These are phyloP conservation scores for Euzophera pinguis DNA, from an alignment of 2,888 invertebrate species.

Conservation along the genomic window DNA sequence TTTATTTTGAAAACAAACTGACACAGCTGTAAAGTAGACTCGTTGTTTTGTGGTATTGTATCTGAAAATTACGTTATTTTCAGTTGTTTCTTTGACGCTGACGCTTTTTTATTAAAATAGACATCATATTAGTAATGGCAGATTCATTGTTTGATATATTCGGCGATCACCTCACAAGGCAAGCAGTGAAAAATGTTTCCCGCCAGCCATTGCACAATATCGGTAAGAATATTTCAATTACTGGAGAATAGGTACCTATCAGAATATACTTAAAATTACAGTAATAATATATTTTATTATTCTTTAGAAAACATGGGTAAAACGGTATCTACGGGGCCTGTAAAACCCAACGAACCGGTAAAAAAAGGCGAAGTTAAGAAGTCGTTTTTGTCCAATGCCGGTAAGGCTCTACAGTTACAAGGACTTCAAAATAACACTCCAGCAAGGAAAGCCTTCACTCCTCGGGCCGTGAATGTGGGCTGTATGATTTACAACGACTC, in stretches of 20 bases:
- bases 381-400: constrained; percentile 60
- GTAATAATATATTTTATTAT: neutral
- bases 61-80: neutral
- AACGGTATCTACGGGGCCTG: constrained; percentile 44
- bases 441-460: constrained; percentile 50
- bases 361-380: constrained; percentile 60
- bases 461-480: constrained; percentile 52
- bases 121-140: constrained; percentile 38
- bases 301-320: constrained; percentile 66
- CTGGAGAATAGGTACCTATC: no score
- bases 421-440: constrained; percentile 46
- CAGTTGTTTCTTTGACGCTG: neutral
- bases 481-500: constrained; percentile 60
- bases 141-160: constrained; percentile 65
- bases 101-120: neutral
- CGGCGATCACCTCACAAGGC: constrained; percentile 53
- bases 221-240: constrained; percentile 46
- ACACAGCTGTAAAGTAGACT: no score
- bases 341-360: constrained; percentile 59
- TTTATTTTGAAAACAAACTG: neutral
- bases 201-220: constrained; percentile 62
- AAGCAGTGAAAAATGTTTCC: constrained; percentile 52
- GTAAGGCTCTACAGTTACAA: constrained; percentile 41
- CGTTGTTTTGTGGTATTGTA: neutral
- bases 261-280: neutral